Evolutionary conservation across 2,888 invertebrate species (phyloP).

Genomic region (Oegoconia quadripuncta): DNA sequence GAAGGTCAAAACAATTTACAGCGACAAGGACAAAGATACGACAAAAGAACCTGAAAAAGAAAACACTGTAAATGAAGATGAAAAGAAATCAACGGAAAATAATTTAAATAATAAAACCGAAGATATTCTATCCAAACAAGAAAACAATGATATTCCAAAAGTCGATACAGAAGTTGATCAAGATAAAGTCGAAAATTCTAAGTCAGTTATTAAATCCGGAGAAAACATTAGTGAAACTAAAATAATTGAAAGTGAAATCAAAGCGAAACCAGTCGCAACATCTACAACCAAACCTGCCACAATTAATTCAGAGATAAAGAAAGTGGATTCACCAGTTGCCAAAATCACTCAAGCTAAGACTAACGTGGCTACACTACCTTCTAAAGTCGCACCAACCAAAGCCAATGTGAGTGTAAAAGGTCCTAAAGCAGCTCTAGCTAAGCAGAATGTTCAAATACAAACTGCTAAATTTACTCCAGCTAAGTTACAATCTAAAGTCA

Average conservation of each 20-base stretch:
- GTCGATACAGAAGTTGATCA: too few species aligned
- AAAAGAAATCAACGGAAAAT: constrained; percentile 1
- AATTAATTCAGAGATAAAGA: too few species aligned
- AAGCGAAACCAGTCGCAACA: too few species aligned
- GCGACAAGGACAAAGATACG: neutral
- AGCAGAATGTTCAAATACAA: neutral
- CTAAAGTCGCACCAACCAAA: too few species aligned
- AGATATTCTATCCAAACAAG: constrained; percentile 6
- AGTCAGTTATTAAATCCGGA: too few species aligned
- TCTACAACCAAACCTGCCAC: too few species aligned
- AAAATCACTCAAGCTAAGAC: constrained; percentile 8
- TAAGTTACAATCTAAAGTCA: neutral
- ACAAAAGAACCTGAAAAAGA: neutral
- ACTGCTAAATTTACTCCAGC: neutral
- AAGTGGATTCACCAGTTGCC: too few species aligned
- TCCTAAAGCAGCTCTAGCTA: constrained; percentile 4
- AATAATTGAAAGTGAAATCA: too few species aligned
- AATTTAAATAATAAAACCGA: constrained; percentile 5
- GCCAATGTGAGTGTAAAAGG: too few species aligned
- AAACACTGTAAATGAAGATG: constrained; percentile 10
- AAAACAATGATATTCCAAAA: too few species aligned
- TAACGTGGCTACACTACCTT: neutral
- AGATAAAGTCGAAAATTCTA: too few species aligned
- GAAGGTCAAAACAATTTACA: constrained; percentile 38
- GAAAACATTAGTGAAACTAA: too few species aligned